These are phyloP conservation scores for Caenorhabditis sulstoni DNA, from an alignment of 2,888 invertebrate species.

Conservation along the genomic window DNA sequence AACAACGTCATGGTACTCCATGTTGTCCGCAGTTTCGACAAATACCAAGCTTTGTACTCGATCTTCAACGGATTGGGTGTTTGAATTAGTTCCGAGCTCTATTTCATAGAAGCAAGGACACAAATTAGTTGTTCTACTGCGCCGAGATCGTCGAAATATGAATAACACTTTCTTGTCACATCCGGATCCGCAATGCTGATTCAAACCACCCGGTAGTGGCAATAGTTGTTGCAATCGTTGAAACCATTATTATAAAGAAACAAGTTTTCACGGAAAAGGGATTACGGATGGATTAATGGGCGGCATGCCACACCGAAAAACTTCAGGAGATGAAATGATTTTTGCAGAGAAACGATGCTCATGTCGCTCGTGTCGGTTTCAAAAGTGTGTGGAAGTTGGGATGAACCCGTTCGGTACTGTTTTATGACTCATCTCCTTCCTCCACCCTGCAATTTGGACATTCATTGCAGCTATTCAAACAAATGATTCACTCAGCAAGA, in stretches of 20 bases:
- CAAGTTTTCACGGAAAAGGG: constrained; percentile 16
- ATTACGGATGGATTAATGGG: constrained; percentile 3
- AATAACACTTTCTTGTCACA: constrained; percentile 15
- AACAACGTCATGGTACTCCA: constrained; percentile 25
- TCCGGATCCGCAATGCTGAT: constrained; percentile 10
- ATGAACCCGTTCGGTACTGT: constrained; percentile 65
- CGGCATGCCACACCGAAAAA: not conserved
- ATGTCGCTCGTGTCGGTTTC: constrained; percentile 65
- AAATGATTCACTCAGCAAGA: constrained; percentile 33
- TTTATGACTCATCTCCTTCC: constrained; percentile 24
- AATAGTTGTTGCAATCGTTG: not conserved
- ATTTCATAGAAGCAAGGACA: too few species aligned
- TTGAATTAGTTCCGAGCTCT: too few species aligned
- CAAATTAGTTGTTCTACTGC: not conserved
- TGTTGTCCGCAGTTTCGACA: not conserved
- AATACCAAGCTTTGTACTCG: constrained; percentile 18
- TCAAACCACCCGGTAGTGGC: not conserved
- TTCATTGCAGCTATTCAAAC: constrained; percentile 60
- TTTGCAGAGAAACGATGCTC: constrained; percentile 62
- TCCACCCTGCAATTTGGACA: not conserved
- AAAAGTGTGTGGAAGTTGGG: constrained; percentile 66
- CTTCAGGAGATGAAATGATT: not conserved
- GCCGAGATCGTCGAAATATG: not conserved
- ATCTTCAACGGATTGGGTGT: not conserved
- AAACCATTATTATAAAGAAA: constrained; percentile 13